Evolutionary conservation across 2,888 invertebrate species (phyloP).

Genomic region (Protonemura montana): DNA sequence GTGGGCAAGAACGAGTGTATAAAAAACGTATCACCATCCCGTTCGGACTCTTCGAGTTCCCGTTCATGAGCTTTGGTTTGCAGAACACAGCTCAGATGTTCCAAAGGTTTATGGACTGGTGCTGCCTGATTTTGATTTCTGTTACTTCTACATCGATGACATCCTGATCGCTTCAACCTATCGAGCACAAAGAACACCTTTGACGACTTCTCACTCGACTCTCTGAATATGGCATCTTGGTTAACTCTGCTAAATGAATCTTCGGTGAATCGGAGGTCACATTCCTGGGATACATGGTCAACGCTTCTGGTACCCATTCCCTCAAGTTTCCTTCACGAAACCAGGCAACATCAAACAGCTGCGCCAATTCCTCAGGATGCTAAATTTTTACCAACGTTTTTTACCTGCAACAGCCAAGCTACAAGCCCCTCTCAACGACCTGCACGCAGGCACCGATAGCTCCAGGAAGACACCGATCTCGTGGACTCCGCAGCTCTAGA

Average conservation of each 20-base stretch:
- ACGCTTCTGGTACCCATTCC: constrained; percentile 24
- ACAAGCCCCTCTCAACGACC: constrained; percentile 38
- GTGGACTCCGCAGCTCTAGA: neutral
- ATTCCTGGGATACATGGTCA: constrained; percentile 42
- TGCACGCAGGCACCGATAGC: neutral
- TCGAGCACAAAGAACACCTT: constrained; percentile 50
- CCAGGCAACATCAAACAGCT: constrained; percentile 41
- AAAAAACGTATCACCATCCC: constrained; percentile 42
- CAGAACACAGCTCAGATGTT: constrained; percentile 44
- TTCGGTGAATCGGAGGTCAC: constrained; percentile 21
- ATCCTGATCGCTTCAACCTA: neutral
- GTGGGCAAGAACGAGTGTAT: no score
- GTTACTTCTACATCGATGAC: constrained; percentile 42
- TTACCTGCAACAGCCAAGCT: neutral
- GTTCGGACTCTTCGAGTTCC: constrained; percentile 45
- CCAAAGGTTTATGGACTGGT: no score
- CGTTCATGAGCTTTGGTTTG: constrained; percentile 43
- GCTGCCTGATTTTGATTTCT: constrained; percentile 31
- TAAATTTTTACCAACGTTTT: constrained; percentile 40
- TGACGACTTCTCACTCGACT: constrained; percentile 51
- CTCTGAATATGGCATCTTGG: constrained; percentile 49
- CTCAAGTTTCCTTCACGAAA: constrained; percentile 2
- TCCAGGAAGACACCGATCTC: neutral
- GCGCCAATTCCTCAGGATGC: constrained; percentile 41
- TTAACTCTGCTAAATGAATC: constrained; percentile 15